A percentile compares a stretch with the other conserved stretches of the same genome.
phyloP scores from a whole-genome alignment of 2,888 invertebrate species.

The Chrysomela aeneicollis region DNA sequence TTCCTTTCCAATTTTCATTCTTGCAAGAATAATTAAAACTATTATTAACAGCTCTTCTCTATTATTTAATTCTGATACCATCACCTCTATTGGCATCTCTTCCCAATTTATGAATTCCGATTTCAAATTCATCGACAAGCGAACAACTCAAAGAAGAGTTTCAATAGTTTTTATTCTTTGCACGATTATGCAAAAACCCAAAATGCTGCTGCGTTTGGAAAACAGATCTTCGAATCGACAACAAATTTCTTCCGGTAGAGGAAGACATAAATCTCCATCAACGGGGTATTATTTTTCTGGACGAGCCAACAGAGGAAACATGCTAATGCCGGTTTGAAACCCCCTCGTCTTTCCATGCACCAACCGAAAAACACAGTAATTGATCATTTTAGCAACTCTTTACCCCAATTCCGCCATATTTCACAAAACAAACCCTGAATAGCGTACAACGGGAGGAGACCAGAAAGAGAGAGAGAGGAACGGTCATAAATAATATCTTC shows the following conservation, averaged over 20 bases:
- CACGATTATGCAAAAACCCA: too few species aligned
- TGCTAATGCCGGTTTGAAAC: conserved; percentile 1
- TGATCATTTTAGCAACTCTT: conserved; percentile 30
- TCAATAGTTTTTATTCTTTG: too few species aligned
- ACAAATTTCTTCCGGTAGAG: background rate
- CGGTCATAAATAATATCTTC: conserved; percentile 38
- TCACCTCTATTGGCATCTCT: too few species aligned
- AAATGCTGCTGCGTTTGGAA: background rate
- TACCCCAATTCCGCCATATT: conserved; percentile 27
- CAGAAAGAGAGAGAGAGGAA: conserved; percentile 5
- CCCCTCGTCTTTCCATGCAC: conserved; percentile 1
- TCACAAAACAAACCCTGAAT: conserved; percentile 21
- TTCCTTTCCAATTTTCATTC: too few species aligned
- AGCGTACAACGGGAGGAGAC: conserved; percentile 5
- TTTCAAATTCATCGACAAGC: too few species aligned
- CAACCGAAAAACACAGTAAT: conserved; percentile 16
- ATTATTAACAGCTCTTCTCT: too few species aligned
- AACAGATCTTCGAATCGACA: background rate
- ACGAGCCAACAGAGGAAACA: conserved; percentile 2
- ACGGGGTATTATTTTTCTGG: background rate
- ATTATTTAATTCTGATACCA: too few species aligned
- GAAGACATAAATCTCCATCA: conserved; percentile 2
- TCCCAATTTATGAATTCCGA: too few species aligned
- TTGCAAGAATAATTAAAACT: too few species aligned
- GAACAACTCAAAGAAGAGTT: too few species aligned